Evolutionary conservation across 2,888 invertebrate species (phyloP), one percentile per base, ranked within the genome.

Genomic region (Sycophila texana): DNA sequence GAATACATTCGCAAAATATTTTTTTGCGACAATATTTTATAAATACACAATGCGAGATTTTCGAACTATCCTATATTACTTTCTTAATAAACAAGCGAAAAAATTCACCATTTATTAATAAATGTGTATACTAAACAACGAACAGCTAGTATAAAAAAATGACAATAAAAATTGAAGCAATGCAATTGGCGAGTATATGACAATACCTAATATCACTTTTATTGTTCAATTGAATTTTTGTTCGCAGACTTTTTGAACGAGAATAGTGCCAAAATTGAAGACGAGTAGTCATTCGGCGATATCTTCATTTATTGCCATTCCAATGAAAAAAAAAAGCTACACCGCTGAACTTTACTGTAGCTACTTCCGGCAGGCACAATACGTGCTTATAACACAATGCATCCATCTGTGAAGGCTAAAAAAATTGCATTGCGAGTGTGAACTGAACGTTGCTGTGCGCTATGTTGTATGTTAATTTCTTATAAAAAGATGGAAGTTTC

Each of bases 361-460:
- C 49, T 30, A 61, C 65, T 79, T 79, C 65, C 70, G 47, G 51
- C 51, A 26, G 10, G 58, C 30, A 65, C 26, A 65, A 79, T 58
- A 3, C 26, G 22, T 30, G 3, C 57, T 65, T 74, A 63, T 18
- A 47, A 51, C 26, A 72, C 53, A 47, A 49, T 73, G 55, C 58
- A 67, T 60, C 53, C 16, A 65, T 55, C 26, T 68, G 55, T 13
- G 53, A 70, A 73, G 61, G 61, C 22, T 55, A 57, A 20, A 58
- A 70, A 47, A 70, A 22, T 55, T 58, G 7, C 20, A 49, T 20
- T 47, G 14, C 7, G 30, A n/a, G 66, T 72, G 71, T 67, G 60
- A 72, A 72, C n/a, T 10, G 20, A 60, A 58, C 22, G 13, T 30
- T 13, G 14, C 30, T 14, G 14, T 4, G 65, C 65, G 0, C 26